Evolutionary conservation across 2,888 invertebrate genomes (phyloP), one percentile per base, ranked within the genome.

Genomic region (Heliconius charithonia): DNA sequence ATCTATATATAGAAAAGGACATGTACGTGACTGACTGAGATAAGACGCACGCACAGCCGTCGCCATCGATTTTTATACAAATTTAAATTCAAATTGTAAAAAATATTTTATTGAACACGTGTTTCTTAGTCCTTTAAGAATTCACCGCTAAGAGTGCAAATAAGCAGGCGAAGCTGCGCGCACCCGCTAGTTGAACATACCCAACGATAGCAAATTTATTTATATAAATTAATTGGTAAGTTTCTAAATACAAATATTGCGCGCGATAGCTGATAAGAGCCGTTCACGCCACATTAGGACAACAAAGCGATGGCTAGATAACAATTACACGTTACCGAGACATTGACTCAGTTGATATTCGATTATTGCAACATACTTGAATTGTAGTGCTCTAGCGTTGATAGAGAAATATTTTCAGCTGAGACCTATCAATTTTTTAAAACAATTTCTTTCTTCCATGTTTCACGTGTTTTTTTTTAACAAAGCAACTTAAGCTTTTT

Each of bases 261-360:
- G 56, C 51, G 37, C 76, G 51, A 80, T 78, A 29, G 78, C 59
- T 76, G 76, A 81, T 77, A 77, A 77, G 29, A 37, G 67, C 6
- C 78, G 75, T 79, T 80, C 78, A 76, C 78, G 79, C 77, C 81
- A 69, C 81, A 83, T 83, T 81, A 82, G 80, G 79, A 63, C 59
- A 80, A 82, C 82, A 81, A 82, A 76, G 83, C 83, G 81, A 80
- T 81, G 78, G 79, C 79, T 82, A 83, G 84, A 84, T 85, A 84
- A 86, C 85, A 85, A 86, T 86, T 86, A 85, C 83, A 85, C 79
- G 81, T 83, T 73, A 77, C 78, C 76, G 72, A 77, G 81, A 80
- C 81, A 83, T 83, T 86, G 84, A 86, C 84, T 81, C 86, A 85
- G 85, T 84, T 3, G 59, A 59, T 59, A 84, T 81, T 73, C 16